phyloP scores from a whole-genome alignment of 2,113 vertebrate genomes.

The Coptodon rendalli region DNA sequence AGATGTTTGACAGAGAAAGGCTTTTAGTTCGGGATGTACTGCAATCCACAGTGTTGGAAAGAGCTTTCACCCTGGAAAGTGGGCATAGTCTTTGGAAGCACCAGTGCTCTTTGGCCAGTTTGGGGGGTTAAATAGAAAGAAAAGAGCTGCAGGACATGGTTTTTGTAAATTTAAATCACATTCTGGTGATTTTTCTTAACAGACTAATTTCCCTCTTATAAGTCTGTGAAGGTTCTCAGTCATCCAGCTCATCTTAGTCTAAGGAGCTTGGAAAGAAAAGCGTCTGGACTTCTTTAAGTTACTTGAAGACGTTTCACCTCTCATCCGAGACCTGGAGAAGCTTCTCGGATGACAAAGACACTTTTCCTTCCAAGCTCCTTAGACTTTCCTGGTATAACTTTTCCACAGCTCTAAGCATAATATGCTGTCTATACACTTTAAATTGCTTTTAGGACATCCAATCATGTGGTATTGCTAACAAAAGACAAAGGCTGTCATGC shows the following conservation, averaged over 20 bases:
- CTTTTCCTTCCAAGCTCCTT: background rate
- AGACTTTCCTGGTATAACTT: background rate
- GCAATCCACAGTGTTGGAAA: background rate
- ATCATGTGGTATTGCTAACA: background rate
- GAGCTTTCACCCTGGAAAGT: background rate
- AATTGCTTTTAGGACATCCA: background rate
- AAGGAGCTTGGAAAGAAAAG: background rate
- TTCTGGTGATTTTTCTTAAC: background rate
- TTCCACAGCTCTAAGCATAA: background rate
- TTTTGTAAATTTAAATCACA: background rate
- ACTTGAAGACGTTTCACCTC: background rate
- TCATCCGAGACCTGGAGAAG: background rate
- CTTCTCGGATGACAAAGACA: background rate
- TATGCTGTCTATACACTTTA: background rate
- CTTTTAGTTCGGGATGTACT: background rate
- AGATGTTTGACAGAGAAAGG: accelerated
- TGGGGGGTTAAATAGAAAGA: background rate
- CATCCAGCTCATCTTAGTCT: background rate
- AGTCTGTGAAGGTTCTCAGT: background rate
- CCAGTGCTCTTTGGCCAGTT: background rate
- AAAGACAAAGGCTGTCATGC: background rate
- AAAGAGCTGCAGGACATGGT: accelerated
- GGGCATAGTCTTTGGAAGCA: background rate
- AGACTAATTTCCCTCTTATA: background rate
- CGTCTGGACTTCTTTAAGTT: background rate